Evolutionary conservation across 1,140 invertebrate genomes (phyloP).

Genomic region (Polyergus mexicanus): DNA sequence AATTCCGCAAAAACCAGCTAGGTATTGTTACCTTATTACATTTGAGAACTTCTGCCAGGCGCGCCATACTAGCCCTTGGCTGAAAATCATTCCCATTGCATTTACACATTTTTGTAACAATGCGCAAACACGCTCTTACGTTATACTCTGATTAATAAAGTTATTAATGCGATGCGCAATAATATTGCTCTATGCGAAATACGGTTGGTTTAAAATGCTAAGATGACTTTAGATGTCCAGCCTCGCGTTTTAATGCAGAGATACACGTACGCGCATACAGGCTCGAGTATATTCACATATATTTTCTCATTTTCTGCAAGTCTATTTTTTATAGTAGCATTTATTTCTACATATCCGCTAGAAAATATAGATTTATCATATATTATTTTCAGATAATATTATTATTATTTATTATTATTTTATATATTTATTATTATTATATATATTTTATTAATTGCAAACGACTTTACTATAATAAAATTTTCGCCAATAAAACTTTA

Average conservation of each 20-base stretch:
- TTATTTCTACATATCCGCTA: neutral
- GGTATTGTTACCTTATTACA: slow-evolving; percentile 70
- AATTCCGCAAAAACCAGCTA: slow-evolving; percentile 67
- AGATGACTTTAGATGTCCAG: slow-evolving; percentile 45
- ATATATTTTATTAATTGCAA: neutral
- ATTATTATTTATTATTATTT: neutral
- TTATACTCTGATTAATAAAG: slow-evolving; percentile 57
- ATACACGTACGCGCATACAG: neutral
- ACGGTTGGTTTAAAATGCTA: slow-evolving; percentile 35
- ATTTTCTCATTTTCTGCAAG: slow-evolving; percentile 30
- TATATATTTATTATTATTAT: neutral
- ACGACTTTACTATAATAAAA: neutral
- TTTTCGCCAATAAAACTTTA: neutral
- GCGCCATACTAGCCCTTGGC: neutral
- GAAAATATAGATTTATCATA: slow-evolving; percentile 3
- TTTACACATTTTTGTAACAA: slow-evolving; percentile 59
- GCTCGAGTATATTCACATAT: neutral
- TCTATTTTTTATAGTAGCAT: neutral
- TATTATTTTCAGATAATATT: neutral
- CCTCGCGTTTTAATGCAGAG: slow-evolving; percentile 37
- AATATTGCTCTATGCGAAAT: slow-evolving; percentile 39
- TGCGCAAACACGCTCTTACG: slow-evolving; percentile 41
- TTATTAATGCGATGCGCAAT: slow-evolving; percentile 58
- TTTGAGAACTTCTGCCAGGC: slow-evolving; percentile 44
- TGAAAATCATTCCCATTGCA: slow-evolving; percentile 53